Evolutionary conservation across 1,140 invertebrate species (phyloP).

Genomic region (Aphelinus certus): DNA sequence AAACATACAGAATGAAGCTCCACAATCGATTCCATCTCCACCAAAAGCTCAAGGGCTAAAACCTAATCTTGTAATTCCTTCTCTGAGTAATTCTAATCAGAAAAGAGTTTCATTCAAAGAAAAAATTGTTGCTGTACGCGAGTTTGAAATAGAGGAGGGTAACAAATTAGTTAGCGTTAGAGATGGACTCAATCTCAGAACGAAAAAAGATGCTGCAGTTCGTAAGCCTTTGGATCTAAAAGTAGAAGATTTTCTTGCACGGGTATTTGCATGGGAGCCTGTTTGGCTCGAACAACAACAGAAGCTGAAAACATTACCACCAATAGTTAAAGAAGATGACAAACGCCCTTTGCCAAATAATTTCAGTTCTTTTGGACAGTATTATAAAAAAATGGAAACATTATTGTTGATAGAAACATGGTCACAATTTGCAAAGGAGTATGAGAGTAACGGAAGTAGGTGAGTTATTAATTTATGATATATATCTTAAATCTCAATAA

Average conservation of each 20-base stretch:
- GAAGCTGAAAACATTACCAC: slow-evolving; percentile 39
- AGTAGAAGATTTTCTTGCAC: slow-evolving; percentile 49
- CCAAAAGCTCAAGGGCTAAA: slow-evolving; percentile 12
- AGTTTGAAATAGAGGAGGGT: slow-evolving; percentile 47
- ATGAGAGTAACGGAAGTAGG: slow-evolving; percentile 38
- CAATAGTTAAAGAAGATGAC: slow-evolving; percentile 43
- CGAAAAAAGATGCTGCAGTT: background rate
- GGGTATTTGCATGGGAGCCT: slow-evolving; percentile 54
- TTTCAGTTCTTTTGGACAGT: slow-evolving; percentile 50
- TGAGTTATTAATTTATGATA: slow-evolving; percentile 1
- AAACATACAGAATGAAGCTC: too few relatives aligned
- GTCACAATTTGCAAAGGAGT: slow-evolving; percentile 49
- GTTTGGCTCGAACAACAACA: slow-evolving; percentile 53
- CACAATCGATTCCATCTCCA: slow-evolving; percentile 2
- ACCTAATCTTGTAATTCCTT: background rate
- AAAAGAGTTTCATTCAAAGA: slow-evolving; percentile 46
- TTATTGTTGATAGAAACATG: slow-evolving; percentile 53
- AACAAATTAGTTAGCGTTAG: slow-evolving; percentile 48
- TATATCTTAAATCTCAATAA: too few relatives aligned
- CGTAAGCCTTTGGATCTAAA: slow-evolving; percentile 37
- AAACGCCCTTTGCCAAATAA: slow-evolving; percentile 37
- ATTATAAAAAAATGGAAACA: slow-evolving; percentile 48
- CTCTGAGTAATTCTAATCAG: background rate
- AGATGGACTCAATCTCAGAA: slow-evolving; percentile 46
- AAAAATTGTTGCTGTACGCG: slow-evolving; percentile 29